Conservation (phyloP, 2,113 vertebrate species). For the Trogon melanurus region DNA sequence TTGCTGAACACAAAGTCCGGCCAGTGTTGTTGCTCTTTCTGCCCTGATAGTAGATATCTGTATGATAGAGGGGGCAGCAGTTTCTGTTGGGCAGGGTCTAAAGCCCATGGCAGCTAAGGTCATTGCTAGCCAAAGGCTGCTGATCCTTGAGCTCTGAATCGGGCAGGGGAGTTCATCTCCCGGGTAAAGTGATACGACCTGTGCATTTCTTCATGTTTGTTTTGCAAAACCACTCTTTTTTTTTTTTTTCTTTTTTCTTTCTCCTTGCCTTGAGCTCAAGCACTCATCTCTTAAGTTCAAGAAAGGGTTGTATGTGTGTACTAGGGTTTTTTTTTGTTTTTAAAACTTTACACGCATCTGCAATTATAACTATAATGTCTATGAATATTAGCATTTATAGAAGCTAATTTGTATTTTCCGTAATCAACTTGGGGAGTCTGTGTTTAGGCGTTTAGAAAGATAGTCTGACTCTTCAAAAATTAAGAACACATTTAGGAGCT, state of each 20-base stretch:
- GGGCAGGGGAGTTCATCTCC: background rate
- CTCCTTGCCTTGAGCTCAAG: background rate
- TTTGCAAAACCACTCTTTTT: background rate
- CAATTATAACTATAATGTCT: background rate
- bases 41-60: conserved; percentile 47
- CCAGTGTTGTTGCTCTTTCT: background rate
- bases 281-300: background rate
- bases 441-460: background rate
- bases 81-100: conserved; percentile 24
- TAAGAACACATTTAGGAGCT: background rate
- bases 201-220: background rate
- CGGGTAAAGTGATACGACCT: background rate
- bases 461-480: background rate
- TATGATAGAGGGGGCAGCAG: background rate
- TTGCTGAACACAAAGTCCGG: conserved; percentile 47
- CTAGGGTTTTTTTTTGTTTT: background rate
- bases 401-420: background rate
- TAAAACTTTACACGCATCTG: background rate
- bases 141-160: conserved; percentile 63
- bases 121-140: background rate
- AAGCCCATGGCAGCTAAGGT: conserved; percentile 23
- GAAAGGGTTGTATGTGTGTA: background rate
- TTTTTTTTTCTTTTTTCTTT: background rate
- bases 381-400: background rate
- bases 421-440: background rate